A percentile compares a stretch with the other conserved stretches of the same genome.
Conservation (phyloP, 2,797 vertebrate species). For the Jordanella pulchra region DNA sequence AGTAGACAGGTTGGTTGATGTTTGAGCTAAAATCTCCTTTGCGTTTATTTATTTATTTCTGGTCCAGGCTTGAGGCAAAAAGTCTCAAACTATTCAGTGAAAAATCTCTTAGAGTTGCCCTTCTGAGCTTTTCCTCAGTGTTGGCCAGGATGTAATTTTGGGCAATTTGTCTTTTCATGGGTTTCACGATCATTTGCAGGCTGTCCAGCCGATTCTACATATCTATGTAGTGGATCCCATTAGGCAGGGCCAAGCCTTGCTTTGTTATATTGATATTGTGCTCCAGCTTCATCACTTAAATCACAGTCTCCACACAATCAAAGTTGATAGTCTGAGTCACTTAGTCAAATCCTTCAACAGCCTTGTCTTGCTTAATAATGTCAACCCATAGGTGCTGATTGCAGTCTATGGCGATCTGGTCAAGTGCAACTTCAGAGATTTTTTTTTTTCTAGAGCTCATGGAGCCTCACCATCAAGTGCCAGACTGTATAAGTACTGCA, state of each 20-base stretch:
- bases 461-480: not conserved
- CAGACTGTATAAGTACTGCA: not conserved
- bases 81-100: not conserved
- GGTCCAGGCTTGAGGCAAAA: not conserved
- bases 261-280: not conserved
- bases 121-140: not conserved
- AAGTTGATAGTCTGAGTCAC: no score
- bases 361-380: not conserved
- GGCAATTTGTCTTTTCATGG: not conserved
- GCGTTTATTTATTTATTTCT: not conserved
- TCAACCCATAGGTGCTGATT: not conserved
- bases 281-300: not conserved
- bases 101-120: not conserved
- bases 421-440: not conserved
- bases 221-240: not conserved
- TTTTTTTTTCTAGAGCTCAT: not conserved
- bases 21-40: not conserved
- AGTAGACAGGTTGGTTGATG: not conserved
- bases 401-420: not conserved
- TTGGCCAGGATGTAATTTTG: not conserved
- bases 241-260: not conserved
- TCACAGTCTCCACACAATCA: no score
- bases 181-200: no score
- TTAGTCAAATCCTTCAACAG: not conserved
- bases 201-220: not conserved